Evolutionary conservation across 2,113 vertebrate genomes (phyloP), one percentile per base, ranked within the genome.

Genomic region (Urocitellus parryii): DNA sequence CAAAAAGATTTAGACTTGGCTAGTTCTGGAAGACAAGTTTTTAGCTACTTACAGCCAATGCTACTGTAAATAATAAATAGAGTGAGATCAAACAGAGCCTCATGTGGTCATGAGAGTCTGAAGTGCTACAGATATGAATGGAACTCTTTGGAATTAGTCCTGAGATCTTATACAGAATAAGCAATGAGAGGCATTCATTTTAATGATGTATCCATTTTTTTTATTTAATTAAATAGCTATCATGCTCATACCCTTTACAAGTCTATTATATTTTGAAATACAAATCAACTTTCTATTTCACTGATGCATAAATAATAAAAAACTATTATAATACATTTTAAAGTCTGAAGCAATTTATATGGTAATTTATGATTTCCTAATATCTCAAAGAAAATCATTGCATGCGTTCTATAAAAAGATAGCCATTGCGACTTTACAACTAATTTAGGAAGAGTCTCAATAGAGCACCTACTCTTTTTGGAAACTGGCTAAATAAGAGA

Each of bases 331-430:
- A 95, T 32, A n/a, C 1, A 90, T 29, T 88, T 95, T 76, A 80
- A 94, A 89, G 74, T 91, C 86, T 91, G 39, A 96, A 82, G 67
- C 84, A 94, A 96, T 96, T 74, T 94, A 86, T 90, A 94, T 86
- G 94, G 61, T 88, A 94, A 96, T 92, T 94, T 85, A 88, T 92
- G 48, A 96, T 53, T 87, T 92, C 76, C 65, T 83, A 82, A 39
- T 91, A 77, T 79, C 20, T 34, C 45, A 68, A 92, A 90, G 72
- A 84, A 92, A 94, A 68, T 53, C 45, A 77, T 34, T 29, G 4
- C 25, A 8, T 11, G 24, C 6, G 1, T 65, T 86, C 88, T 89
- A 27, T 73, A 53, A 83, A 25, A 29, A 32, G n/a, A 51, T 37
- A 88, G 67, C 25, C 32, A 37, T 51, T 14, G n/a, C 72, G 51